These are phyloP conservation scores for Lepidocyrtinus sp. DNA, from an alignment of 2,888 invertebrate genomes.

Conservation along the genomic window DNA sequence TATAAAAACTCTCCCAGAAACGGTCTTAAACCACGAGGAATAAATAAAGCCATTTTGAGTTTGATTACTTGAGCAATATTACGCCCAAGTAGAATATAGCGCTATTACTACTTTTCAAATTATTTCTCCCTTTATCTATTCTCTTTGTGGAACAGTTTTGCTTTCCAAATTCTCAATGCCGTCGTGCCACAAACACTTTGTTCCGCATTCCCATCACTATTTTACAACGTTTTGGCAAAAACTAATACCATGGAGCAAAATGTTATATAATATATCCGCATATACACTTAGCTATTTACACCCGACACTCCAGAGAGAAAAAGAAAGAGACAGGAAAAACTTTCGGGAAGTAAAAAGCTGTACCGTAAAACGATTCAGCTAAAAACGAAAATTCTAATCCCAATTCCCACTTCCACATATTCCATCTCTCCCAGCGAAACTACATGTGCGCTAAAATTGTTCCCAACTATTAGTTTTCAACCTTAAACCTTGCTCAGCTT, in stretches of 20 bases:
- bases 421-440: background rate
- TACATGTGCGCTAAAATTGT: background rate
- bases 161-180: conserved; percentile 25
- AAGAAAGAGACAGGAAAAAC: conserved; percentile 19
- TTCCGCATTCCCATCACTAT: conserved; percentile 48
- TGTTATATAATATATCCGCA: conserved; percentile 43
- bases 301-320: conserved; percentile 40
- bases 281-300: conserved; percentile 51
- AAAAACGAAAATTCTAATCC: conserved; percentile 31
- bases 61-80: conserved; percentile 42
- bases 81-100: conserved; percentile 34
- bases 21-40: background rate
- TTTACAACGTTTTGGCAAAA: conserved; percentile 46
- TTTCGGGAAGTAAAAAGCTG: background rate
- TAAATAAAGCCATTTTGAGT: conserved; percentile 32
- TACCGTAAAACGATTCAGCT: background rate
- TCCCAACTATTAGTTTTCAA: background rate
- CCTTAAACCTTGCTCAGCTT: background rate
- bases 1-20: background rate
- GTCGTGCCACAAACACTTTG: no score
- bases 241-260: conserved; percentile 35
- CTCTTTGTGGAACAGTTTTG: no score
- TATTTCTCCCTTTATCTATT: conserved; percentile 29
- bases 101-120: conserved; percentile 37
- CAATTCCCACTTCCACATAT: conserved; percentile 18